Evolutionary conservation across 2,888 invertebrate species (phyloP), one percentile per base, ranked within the genome.

Genomic region (Lottia scabra): DNA sequence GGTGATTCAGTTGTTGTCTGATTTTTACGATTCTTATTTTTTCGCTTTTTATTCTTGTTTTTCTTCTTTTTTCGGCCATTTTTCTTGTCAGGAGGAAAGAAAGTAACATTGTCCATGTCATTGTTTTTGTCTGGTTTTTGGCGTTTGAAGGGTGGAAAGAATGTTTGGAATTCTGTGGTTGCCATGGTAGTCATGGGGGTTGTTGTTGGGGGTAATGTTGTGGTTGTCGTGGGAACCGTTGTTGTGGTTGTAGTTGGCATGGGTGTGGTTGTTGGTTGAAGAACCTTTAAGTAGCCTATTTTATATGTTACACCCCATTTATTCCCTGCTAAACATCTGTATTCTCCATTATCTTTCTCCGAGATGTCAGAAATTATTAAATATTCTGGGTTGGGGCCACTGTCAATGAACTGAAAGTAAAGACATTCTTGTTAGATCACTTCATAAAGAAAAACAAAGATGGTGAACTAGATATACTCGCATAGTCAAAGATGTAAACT

Each of bases 281-380:
- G 62, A 4, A 86, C 83, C 4, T 72, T 82, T 8, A 86, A 74
- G 74, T 79, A 84, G 62, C 81, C 84, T 38, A 79, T 78, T 16
- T 77, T 78, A 68, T 82, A 81, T 43, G 80, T 83, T 38, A 85
- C 76, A 0, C 84, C 84, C 68, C 79, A 80, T 38, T 81, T 75
- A 69, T 84, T 85, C 0, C 85, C 85, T 2, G 81, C 80, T 44
- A 84, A 75, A 78, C 85, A 86, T 0, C 79, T 80, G 68, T 85
- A 86, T 65, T 83, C 77, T 0, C 85, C 85, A 13, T 78, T 78
- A 67, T 86, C 82, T 16, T 72, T 74, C 26, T 67, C 64, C 0
- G 68, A 73, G 0, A 83, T 80, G 65, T 81, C 77, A 8, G 73
- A 74, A 8, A 85, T 71, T 1, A 82, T 78, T 13, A 85, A 71